Conservation (phyloP, 2,797 vertebrate species). For the Sebastiscus albofasciatus region DNA sequence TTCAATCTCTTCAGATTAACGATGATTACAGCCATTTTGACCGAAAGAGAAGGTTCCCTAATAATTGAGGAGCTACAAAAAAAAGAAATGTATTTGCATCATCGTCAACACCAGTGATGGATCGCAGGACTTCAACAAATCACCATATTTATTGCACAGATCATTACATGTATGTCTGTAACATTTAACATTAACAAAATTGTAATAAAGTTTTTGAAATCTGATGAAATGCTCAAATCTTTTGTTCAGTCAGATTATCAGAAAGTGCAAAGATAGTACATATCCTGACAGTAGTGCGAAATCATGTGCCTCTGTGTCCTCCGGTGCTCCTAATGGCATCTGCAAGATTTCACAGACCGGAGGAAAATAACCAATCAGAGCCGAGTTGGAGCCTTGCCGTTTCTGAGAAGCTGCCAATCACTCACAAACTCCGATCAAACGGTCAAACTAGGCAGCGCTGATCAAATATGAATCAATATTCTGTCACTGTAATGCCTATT, state of each 20-base stretch:
- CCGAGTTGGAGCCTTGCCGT: no score
- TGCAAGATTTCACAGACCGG: no score
- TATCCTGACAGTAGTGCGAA: no score
- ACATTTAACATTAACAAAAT: conserved; percentile 48
- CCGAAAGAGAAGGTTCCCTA: conserved; percentile 69
- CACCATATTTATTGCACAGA: conserved; percentile 29
- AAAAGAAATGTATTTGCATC: conserved; percentile 3
- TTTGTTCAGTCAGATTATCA: conserved; percentile 22
- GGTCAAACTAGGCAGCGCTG: no score
- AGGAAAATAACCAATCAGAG: no score
- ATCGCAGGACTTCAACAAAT: conserved; percentile 33
- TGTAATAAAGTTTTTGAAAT: conserved; percentile 75
- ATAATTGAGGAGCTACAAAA: conserved; percentile 55
- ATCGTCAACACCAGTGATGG: conserved; percentile 33
- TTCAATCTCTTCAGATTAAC: conserved; percentile 70
- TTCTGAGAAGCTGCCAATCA: no score
- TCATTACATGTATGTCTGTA: conserved; percentile 41
- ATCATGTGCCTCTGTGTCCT: no score
- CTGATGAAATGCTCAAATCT: conserved; percentile 8
- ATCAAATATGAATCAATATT: no score
- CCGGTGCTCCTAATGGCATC: no score
- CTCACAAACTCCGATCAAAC: no score
- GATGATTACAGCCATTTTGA: conserved; percentile 70
- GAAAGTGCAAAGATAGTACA: neutral
- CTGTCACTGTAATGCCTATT: no score